A percentile compares a stretch with the other conserved stretches of the same genome.
Conservation (phyloP, 1,140 invertebrate genomes). For the Phortica variegata region DNA sequence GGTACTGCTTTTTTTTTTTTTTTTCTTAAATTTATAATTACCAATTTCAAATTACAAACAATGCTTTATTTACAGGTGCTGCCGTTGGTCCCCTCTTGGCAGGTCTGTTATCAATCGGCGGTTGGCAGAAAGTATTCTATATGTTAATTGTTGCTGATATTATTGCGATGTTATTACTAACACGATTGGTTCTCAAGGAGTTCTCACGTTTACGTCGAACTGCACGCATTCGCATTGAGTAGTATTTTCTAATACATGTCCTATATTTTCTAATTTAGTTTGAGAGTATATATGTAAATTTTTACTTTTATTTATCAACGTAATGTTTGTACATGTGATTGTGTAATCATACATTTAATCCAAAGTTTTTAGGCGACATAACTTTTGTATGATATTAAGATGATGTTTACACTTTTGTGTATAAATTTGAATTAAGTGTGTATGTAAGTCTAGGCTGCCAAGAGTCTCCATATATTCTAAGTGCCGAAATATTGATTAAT, state of each 20-base stretch:
- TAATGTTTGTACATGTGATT: not conserved
- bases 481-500: too few relatives aligned
- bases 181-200: slow-evolving; percentile 56
- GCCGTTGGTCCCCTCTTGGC: slow-evolving; percentile 88
- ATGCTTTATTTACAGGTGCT: slow-evolving; percentile 63
- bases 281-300: not conserved
- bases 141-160: slow-evolving; percentile 87
- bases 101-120: slow-evolving; percentile 71
- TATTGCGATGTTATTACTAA: slow-evolving; percentile 72
- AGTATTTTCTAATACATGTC: slow-evolving; percentile 16
- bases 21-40: too few relatives aligned
- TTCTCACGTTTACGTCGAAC: slow-evolving; percentile 24
- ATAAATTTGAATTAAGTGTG: too few relatives aligned
- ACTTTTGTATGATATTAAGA: too few relatives aligned
- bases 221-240: slow-evolving; percentile 49
- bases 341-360: not conserved
- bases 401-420: too few relatives aligned
- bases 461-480: too few relatives aligned
- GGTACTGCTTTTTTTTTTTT: slow-evolving; percentile 61
- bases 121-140: slow-evolving; percentile 88
- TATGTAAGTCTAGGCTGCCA: too few relatives aligned
- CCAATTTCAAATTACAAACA: too few relatives aligned
- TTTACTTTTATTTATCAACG: not conserved
- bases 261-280: not conserved
- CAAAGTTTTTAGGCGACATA: too few relatives aligned